These are phyloP conservation scores for Xiphorhynchus elegans DNA, from an alignment of 2,113 vertebrate species.

Conservation along the genomic window DNA sequence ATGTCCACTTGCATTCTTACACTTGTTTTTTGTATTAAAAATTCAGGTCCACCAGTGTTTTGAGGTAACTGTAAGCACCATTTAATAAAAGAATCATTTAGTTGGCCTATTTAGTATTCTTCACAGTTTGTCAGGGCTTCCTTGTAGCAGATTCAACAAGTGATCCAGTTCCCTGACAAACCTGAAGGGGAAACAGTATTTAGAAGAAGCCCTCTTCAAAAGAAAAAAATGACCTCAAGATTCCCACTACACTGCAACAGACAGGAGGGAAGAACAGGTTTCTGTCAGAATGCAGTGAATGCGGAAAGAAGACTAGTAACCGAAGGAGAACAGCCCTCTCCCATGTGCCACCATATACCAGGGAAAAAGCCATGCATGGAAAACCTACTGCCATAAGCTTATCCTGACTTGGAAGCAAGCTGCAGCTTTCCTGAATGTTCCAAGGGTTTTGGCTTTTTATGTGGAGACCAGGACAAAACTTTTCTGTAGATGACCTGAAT, in stretches of 20 bases:
- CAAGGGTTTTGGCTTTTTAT: neutral
- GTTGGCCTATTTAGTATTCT: neutral
- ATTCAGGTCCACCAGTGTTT: neutral
- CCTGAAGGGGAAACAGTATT: neutral
- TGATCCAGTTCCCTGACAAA: neutral
- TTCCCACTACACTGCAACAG: rapidly evolving
- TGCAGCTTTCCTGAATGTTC: neutral
- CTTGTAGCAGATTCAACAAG: neutral
- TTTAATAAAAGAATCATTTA: neutral
- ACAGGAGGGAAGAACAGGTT: neutral
- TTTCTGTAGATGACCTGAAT: neutral
- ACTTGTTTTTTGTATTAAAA: neutral
- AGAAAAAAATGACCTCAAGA: neutral
- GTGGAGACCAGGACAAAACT: neutral
- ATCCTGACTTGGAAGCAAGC: neutral
- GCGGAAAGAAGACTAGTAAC: neutral
- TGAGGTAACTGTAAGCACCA: neutral
- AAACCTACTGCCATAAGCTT: neutral
- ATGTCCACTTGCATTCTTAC: neutral
- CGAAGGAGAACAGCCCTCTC: neutral
- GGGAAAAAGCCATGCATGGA: neutral
- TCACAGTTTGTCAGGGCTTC: neutral
- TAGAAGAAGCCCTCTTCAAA: neutral
- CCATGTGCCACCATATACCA: neutral
- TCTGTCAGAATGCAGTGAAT: neutral